Evolutionary conservation across 2,888 invertebrate species (phyloP), one percentile per base, ranked within the genome.

Genomic region (Dugesia japonica): DNA sequence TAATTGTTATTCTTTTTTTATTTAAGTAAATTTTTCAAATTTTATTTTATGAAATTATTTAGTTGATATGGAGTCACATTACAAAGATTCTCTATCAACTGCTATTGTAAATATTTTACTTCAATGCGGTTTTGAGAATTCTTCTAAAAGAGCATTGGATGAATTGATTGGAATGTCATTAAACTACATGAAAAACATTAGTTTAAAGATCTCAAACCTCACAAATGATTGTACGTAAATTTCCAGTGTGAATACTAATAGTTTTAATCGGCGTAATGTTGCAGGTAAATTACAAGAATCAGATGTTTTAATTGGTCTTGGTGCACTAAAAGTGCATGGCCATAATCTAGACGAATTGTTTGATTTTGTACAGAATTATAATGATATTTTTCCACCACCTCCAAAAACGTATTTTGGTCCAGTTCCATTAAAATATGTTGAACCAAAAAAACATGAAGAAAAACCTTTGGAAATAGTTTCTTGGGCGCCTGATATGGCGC

Each of bases 71-170:
- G 56, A 56, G 23, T n/a, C 56, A 23, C 56, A 56, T 23, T 56
- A 56, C 23, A 56, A 56, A 56, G 56, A 56, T 56, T 56, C 56
- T 56, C 56, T 56, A 23, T 56, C 56, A 23, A 56, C 56, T 23
- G 56, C 56, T 20, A 23, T 56, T 23, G 56, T 56, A 20, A 56
- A 56, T 56, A 56, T 56, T 56, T 23, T 56, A 23, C 23, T 56
- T n/a, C 56, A 56, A 56, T 56, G 56, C 56, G 56, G 56, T 56
- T 56, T 56, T 56, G 56, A 56, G 56, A 56, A 56, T 56, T 56
- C 20, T 56, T 56, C 56, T 56, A n/a, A 23, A 56, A n/a, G 56
- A n/a, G 56, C 56, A 23, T 23, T 56, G 20, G 56, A 56, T 56
- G 56, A 56, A 56, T 56, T 56, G 56, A 56, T 56, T 23, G 56